Evolutionary conservation across 2,888 invertebrate species (phyloP).

Genomic region (Alsophila aescularia): DNA sequence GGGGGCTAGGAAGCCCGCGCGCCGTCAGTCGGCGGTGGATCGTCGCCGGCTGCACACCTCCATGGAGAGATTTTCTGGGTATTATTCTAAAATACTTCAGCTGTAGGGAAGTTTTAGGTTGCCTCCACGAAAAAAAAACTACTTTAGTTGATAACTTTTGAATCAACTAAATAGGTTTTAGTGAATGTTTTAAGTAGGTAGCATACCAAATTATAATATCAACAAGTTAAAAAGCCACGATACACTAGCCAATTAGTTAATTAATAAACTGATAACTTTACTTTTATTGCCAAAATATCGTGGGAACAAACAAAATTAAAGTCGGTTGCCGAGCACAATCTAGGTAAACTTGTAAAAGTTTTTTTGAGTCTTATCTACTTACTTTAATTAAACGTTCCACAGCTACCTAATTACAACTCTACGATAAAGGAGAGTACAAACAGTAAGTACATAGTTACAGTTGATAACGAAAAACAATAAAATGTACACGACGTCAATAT

Average conservation of each 20-base stretch:
- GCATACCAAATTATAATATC: neutral
- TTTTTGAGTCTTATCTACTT: slow-evolving; percentile 27
- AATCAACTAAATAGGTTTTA: neutral
- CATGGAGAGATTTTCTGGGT: slow-evolving; percentile 40
- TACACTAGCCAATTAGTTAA: slow-evolving; percentile 11
- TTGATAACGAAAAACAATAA: slow-evolving; percentile 58
- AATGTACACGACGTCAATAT: slow-evolving; percentile 69
- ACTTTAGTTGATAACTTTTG: too few relatives aligned
- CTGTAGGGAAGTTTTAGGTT: too few relatives aligned
- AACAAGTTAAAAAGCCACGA: neutral
- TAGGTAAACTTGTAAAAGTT: slow-evolving; percentile 27
- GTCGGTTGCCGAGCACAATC: slow-evolving; percentile 11
- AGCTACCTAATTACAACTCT: slow-evolving; percentile 37
- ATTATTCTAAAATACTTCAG: neutral
- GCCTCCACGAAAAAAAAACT: too few relatives aligned
- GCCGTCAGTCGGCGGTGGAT: slow-evolving; percentile 74
- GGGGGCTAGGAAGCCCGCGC: slow-evolving; percentile 53
- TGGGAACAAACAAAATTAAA: slow-evolving; percentile 21
- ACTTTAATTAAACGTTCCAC: slow-evolving; percentile 47
- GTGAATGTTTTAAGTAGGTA: neutral
- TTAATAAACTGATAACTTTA: neutral
- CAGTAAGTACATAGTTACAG: slow-evolving; percentile 55
- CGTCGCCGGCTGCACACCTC: slow-evolving; percentile 70
- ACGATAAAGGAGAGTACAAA: slow-evolving; percentile 48
- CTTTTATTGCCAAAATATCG: slow-evolving; percentile 14